Conservation (phyloP, 2,797 vertebrate genomes). For the Nyctibius grandis region DNA sequence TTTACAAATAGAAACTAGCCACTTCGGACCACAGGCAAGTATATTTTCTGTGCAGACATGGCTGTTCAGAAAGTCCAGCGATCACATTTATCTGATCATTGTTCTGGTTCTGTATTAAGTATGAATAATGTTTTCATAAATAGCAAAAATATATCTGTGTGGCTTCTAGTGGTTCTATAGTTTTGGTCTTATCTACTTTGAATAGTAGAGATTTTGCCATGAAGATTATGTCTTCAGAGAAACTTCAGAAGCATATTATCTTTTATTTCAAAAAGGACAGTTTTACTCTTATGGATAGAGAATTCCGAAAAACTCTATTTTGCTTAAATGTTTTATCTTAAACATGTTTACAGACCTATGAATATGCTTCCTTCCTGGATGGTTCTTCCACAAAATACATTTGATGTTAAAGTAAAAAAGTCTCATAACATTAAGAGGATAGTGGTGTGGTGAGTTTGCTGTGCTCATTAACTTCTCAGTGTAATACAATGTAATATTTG, state of each 20-base stretch:
- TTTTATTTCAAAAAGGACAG: neutral
- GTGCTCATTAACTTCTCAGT: neutral
- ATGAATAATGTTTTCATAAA: neutral
- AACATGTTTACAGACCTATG: neutral
- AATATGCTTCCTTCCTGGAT: neutral
- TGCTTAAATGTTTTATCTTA: neutral
- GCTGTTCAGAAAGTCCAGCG: neutral
- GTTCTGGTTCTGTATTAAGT: neutral
- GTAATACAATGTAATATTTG: neutral
- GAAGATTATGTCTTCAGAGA: neutral
- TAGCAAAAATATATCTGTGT: neutral
- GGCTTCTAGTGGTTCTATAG: neutral
- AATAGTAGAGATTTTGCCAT: neutral
- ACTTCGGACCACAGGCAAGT: neutral
- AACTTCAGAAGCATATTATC: neutral
- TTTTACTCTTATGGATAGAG: neutral
- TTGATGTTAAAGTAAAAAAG: neutral
- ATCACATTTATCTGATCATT: neutral
- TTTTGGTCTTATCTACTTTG: neutral
- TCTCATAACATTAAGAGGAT: fast-evolving
- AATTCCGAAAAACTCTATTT: neutral
- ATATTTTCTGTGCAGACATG: neutral
- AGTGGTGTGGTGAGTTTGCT: neutral
- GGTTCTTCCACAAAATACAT: neutral
- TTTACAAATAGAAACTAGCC: neutral